Conservation (phyloP, 1,140 invertebrate genomes). For the Euwallacea fornicatus region DNA sequence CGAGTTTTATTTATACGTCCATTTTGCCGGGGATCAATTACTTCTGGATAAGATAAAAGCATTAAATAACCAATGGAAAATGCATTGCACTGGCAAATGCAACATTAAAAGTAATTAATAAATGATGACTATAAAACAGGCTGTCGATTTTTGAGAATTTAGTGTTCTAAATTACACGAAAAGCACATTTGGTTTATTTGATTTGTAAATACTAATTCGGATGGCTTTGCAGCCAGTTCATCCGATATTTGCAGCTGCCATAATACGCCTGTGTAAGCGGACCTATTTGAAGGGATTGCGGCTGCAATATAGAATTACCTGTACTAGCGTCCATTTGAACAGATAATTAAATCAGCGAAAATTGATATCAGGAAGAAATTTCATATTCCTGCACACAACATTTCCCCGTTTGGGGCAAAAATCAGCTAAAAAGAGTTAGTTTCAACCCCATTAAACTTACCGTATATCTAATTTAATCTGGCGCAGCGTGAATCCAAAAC, state of each 20-base stretch:
- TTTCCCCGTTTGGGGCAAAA: too few species aligned
- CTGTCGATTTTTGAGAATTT: slow-evolving; percentile 13
- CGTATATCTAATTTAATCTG: slow-evolving; percentile 50
- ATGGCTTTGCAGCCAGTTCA: not conserved
- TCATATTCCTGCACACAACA: not conserved
- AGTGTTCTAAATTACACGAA: slow-evolving; percentile 5
- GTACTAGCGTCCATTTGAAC: not conserved
- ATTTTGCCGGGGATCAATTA: not conserved
- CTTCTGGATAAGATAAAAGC: too few species aligned
- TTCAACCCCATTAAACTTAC: slow-evolving; percentile 45
- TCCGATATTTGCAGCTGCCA: slow-evolving; percentile 1
- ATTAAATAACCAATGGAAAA: too few species aligned
- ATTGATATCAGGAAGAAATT: not conserved
- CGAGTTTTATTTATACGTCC: slow-evolving; percentile 15
- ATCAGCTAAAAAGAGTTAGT: slow-evolving; percentile 6
- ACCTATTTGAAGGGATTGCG: not conserved
- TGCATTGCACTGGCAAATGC: too few species aligned
- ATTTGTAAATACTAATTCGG: slow-evolving; percentile 8
- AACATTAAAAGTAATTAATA: not conserved
- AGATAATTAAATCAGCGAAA: not conserved
- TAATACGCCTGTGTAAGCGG: not conserved
- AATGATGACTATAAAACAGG: slow-evolving; percentile 4
- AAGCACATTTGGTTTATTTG: slow-evolving; percentile 9
- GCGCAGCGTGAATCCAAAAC: slow-evolving; percentile 40
- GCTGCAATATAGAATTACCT: not conserved